These are phyloP conservation scores for Diabrotica virgifera DNA, from an alignment of 1,140 invertebrate species.

Conservation along the genomic window DNA sequence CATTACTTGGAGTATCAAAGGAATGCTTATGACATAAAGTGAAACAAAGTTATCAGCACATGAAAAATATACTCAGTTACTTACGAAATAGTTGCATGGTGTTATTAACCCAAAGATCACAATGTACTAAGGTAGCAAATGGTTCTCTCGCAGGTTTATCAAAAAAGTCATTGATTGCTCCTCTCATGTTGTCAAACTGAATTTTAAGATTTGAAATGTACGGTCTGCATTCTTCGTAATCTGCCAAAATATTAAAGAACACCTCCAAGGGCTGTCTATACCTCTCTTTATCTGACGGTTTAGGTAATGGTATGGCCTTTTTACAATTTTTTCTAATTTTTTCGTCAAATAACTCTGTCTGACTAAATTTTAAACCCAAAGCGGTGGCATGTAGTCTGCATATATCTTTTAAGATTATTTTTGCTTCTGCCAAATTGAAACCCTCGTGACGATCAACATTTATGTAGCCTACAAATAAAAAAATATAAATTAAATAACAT, in stretches of 20 bases:
- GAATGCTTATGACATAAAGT: too few relatives aligned
- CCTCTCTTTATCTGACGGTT: too few relatives aligned
- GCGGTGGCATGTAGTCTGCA: conserved; percentile 55
- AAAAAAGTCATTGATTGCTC: not conserved
- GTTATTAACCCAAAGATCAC: conserved; percentile 63
- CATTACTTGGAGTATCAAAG: too few relatives aligned
- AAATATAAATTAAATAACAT: not conserved
- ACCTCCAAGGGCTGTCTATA: too few relatives aligned
- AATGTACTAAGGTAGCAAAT: conserved; percentile 53
- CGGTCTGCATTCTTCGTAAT: too few relatives aligned
- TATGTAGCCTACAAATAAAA: conserved; percentile 42
- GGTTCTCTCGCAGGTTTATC: conserved; percentile 34
- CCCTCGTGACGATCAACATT: conserved; percentile 47
- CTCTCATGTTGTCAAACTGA: too few relatives aligned
- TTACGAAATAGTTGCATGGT: conserved; percentile 42
- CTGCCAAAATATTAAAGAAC: too few relatives aligned
- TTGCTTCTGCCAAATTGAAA: conserved; percentile 50
- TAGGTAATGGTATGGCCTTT: not conserved
- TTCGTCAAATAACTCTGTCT: conserved; percentile 49
- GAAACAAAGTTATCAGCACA: too few relatives aligned
- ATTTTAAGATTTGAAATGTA: too few relatives aligned
- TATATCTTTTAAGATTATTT: conserved; percentile 47
- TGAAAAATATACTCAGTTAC: too few relatives aligned
- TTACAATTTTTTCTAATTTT: conserved; percentile 37
- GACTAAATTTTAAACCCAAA: conserved; percentile 49